Conservation (phyloP, 2,797 vertebrate species). For the Tauraco hartlaubi region DNA sequence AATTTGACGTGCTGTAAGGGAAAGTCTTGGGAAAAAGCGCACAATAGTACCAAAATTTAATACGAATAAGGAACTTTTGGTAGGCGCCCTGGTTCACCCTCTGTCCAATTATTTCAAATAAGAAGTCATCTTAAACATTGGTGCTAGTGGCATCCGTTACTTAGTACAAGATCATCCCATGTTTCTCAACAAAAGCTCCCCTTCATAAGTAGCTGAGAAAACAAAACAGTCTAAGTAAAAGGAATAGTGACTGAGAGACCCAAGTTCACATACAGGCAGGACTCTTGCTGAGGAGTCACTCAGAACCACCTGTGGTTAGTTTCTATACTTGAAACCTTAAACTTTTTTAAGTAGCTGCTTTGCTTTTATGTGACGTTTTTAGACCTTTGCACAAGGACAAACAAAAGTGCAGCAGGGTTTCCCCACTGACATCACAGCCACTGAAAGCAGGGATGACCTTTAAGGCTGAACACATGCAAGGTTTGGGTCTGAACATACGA, state of each 20-base stretch:
- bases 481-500: background rate
- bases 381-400: constrained; percentile 12
- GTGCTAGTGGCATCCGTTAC: background rate
- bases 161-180: background rate
- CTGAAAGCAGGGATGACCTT: constrained; percentile 42
- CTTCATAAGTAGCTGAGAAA: background rate
- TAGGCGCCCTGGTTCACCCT: background rate
- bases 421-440: constrained; percentile 52
- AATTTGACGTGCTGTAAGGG: background rate
- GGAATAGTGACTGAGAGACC: background rate
- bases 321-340: background rate
- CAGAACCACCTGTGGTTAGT: background rate
- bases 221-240: background rate
- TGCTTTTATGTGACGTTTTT: background rate
- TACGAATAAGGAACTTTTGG: background rate
- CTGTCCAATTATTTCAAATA: background rate
- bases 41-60: background rate
- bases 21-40: background rate
- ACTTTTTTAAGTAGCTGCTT: background rate
- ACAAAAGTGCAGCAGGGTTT: constrained; percentile 42
- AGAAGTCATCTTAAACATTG: background rate
- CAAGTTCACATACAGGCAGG: background rate
- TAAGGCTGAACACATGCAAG: constrained; percentile 3
- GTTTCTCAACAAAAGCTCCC: background rate
- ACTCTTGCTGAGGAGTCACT: background rate